Conservation (phyloP, 1,140 invertebrate species). For the Cecropterus lyciades region DNA sequence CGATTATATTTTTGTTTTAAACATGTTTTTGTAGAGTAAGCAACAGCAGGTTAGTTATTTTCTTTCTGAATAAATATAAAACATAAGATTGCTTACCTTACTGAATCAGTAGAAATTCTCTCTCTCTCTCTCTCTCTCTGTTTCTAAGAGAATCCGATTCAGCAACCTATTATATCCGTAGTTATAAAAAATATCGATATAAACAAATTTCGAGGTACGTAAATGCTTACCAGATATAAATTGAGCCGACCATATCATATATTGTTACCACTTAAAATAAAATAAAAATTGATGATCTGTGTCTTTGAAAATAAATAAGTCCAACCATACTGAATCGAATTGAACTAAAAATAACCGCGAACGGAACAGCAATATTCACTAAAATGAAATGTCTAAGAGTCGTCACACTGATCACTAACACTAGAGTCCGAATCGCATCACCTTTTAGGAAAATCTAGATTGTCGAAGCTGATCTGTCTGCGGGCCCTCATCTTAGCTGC, state of each 20-base stretch:
- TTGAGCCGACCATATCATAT: constrained; percentile 3
- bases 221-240: constrained; percentile 21
- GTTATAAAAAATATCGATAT: too few relatives aligned
- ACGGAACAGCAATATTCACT: constrained; percentile 2
- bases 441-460: constrained; percentile 74
- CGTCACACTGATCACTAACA: constrained; percentile 6
- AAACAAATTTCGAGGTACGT: constrained; percentile 8
- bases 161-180: too few relatives aligned
- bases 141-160: too few relatives aligned
- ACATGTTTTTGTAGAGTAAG: too few relatives aligned
- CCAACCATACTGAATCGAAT: constrained; percentile 25
- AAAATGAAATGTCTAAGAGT: not conserved
- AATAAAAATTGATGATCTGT: constrained; percentile 12
- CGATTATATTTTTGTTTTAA: too few relatives aligned
- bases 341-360: constrained; percentile 9
- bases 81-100: too few relatives aligned
- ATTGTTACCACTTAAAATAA: constrained; percentile 5
- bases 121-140: too few relatives aligned
- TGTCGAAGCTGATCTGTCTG: constrained; percentile 81
- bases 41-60: too few relatives aligned
- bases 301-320: constrained; percentile 26
- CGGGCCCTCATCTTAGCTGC: constrained; percentile 74
- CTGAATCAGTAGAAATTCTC: too few relatives aligned
- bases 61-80: too few relatives aligned
- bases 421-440: constrained; percentile 50